A percentile compares a stretch with the other conserved stretches of the same genome.
Evolutionary conservation across 2,113 vertebrate species (phyloP).

Genomic region (Solea solea): DNA sequence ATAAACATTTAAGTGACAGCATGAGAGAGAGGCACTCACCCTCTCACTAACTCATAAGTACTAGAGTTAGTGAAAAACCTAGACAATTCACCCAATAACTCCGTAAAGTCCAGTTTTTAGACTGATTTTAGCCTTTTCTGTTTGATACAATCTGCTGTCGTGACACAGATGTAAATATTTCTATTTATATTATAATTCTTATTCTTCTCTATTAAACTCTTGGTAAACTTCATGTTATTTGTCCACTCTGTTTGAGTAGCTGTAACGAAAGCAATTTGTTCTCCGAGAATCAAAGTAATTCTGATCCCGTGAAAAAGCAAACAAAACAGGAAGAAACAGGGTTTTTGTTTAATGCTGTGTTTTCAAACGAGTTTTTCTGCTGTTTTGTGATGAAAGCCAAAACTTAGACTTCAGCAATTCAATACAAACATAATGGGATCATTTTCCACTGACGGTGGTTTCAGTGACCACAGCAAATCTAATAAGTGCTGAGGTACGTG

Average conservation of each 20-base stretch:
- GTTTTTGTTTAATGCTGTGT: slow-evolving; percentile 18
- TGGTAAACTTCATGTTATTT: no score
- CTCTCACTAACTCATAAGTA: not conserved
- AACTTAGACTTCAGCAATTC: not conserved
- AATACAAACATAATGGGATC: not conserved
- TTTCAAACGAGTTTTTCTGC: not conserved
- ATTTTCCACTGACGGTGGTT: not conserved
- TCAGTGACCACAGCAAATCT: not conserved
- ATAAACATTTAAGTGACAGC: slow-evolving; percentile 1
- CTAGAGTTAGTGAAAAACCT: not conserved
- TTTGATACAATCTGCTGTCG: no score
- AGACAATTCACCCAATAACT: not conserved
- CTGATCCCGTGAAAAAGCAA: not conserved
- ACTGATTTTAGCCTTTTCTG: no score
- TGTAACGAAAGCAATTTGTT: no score
- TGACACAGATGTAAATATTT: not conserved
- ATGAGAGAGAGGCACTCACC: not conserved
- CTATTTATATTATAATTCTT: not conserved
- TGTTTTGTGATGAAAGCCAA: not conserved
- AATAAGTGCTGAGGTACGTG: not conserved
- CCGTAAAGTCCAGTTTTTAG: not conserved
- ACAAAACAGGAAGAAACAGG: slow-evolving; percentile 17
- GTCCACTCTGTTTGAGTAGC: no score
- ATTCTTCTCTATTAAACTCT: no score
- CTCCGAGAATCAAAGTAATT: no score